Evolutionary conservation across 2,797 vertebrate genomes (phyloP), one percentile per base, ranked within the genome.

Genomic region (Calcarius lapponicus): DNA sequence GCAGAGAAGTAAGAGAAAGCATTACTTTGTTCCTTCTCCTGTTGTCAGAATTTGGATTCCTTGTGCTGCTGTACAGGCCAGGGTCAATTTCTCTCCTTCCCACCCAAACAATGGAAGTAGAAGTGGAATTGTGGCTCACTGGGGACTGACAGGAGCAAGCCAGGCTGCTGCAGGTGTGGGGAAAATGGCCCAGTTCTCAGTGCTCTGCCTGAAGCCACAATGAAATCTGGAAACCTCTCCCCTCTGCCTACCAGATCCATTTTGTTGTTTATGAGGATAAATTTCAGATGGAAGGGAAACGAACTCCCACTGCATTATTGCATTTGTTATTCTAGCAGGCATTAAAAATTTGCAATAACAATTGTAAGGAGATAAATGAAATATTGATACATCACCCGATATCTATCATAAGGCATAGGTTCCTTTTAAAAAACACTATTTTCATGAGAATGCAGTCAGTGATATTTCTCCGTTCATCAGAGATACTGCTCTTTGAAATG

Each of bases 401-500:
- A 71, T 22, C 34, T 28, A 66, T 36, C 54, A 70, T n/a, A 61
- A 43, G 74, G 45, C 50, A 57, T 50, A 80, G 60, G 43, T 53
- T 73, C 11, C 61, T 86, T 62, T 17, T 67, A 80, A n/a, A 18
- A 75, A 71, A 28, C 36, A 72, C 74, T 78, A 76, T 93, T 92
- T 92, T 95, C 53, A 72, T 96, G 54, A 71, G 47, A 80, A 58
- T 42, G 17, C 29, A 94, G 79, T 42, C 56, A 71, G 67, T 80
- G 62, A n/a, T 79, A 94, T 74, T 91, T 74, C 81, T 88, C 74
- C 96, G 69, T 61, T 96, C 92, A 94, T 96, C 92, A 95, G 76
- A 93, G 67, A 90, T 81, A 90, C 40, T 95, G 78, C 75, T 96
- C 82, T 96, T 94, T 95, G 85, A 96, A 97, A 91, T 87, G 76